Percentiles rank a stretch among this genome's conserved stretches.
Evolutionary conservation across 23 tunicate genomes (phyloP).

Genomic region (Corella eumyota): DNA sequence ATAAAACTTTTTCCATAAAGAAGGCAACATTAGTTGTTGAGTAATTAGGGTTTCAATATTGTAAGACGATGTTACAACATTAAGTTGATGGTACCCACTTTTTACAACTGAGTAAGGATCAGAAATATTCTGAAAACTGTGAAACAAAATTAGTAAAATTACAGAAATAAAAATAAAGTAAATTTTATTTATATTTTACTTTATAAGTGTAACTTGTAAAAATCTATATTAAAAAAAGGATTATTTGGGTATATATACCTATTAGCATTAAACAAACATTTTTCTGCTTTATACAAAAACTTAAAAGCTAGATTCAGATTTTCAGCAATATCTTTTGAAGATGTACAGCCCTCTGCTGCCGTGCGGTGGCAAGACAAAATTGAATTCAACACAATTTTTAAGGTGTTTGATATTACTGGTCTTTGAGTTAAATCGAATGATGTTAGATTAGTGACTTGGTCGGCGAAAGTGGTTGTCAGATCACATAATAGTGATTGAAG

Average conservation of each 20-base stretch:
- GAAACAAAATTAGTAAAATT: too few relatives aligned
- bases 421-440: conserved; percentile 6
- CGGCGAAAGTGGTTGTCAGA: neutral
- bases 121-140: too few relatives aligned
- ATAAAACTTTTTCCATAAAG: conserved; percentile 5
- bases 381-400: conserved; percentile 9
- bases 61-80: too few relatives aligned
- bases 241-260: conserved; percentile 20
- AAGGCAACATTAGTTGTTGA: neutral
- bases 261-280: neutral
- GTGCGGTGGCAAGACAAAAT: conserved; percentile 6
- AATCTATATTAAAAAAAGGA: too few relatives aligned
- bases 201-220: too few relatives aligned
- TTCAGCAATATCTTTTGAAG: conserved; percentile 11
- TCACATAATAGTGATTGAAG: conserved; percentile 16
- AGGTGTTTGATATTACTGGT: conserved; percentile 4
- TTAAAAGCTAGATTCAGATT: conserved; percentile 18
- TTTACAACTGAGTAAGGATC: too few relatives aligned
- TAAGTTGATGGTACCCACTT: too few relatives aligned
- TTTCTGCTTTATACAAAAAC: conserved; percentile 7
- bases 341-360: conserved; percentile 59
- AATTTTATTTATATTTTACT: too few relatives aligned
- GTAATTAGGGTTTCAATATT: neutral
- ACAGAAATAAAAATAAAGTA: too few relatives aligned
- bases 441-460: conserved; percentile 2